Percentiles rank a stretch among this genome's conserved stretches.
These are phyloP conservation scores for Archips crataeganus DNA, from an alignment of 2,888 invertebrate species.

Conservation along the genomic window DNA sequence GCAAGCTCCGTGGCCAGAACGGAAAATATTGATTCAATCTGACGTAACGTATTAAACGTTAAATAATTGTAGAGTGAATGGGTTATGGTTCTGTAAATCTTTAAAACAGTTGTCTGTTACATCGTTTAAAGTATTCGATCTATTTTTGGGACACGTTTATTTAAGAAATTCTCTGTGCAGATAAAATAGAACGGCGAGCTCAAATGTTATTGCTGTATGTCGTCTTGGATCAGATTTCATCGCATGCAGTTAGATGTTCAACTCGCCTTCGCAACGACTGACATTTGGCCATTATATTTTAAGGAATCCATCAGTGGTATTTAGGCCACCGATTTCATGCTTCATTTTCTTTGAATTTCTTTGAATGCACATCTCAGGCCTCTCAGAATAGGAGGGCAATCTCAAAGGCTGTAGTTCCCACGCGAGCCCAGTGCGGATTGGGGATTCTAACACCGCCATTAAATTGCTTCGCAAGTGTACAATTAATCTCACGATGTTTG, in stretches of 20 bases:
- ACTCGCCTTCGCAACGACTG: slow-evolving; percentile 8
- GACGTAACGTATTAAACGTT: too few species aligned
- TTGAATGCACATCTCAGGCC: background rate
- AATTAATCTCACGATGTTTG: too few species aligned
- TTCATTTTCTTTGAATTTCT: background rate
- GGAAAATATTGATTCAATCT: too few species aligned
- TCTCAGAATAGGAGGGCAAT: too few species aligned
- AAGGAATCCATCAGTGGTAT: slow-evolving; percentile 17
- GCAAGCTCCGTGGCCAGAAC: too few species aligned
- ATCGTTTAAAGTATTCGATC: background rate
- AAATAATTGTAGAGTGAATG: background rate
- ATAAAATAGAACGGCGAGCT: slow-evolving; percentile 1
- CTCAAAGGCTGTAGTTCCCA: too few species aligned
- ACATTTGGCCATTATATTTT: slow-evolving; percentile 18
- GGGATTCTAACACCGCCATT: too few species aligned
- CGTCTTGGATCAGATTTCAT: slow-evolving; percentile 16
- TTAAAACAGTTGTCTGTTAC: background rate
- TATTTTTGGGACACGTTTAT: background rate
- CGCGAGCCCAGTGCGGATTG: too few species aligned
- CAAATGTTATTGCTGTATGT: slow-evolving; percentile 7
- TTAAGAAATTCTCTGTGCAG: background rate
- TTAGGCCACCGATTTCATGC: background rate
- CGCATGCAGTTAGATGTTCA: slow-evolving; percentile 19
- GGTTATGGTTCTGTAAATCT: background rate
- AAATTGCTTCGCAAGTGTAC: too few species aligned